Evolutionary conservation across 2,113 vertebrate genomes (phyloP).

Genomic region (Pavo muticus): DNA sequence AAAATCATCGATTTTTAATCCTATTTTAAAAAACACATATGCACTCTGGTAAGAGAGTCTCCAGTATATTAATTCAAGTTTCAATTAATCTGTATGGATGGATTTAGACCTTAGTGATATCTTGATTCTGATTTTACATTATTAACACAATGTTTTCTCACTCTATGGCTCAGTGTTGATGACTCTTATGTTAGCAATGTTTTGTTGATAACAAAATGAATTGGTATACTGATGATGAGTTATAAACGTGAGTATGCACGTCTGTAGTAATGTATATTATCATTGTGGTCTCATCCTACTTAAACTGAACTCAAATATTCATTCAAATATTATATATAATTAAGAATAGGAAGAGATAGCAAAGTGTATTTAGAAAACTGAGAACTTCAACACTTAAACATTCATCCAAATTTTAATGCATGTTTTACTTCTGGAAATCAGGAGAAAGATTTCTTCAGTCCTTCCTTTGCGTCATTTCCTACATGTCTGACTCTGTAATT

Average conservation of each 20-base stretch:
- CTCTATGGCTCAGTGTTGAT: not conserved
- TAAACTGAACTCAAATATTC: not conserved
- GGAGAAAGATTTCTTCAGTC: not conserved
- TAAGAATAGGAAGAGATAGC: not conserved
- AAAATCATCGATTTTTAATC: not conserved
- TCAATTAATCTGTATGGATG: not conserved
- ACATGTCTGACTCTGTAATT: fast-evolving
- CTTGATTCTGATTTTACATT: not conserved
- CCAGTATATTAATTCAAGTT: not conserved
- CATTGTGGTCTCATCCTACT: fast-evolving
- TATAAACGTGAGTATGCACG: not conserved
- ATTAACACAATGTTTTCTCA: not conserved
- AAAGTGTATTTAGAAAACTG: not conserved
- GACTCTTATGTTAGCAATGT: not conserved
- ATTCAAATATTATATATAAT: not conserved
- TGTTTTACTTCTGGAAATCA: not conserved
- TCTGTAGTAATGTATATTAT: not conserved
- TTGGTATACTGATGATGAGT: not conserved
- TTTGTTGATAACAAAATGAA: not conserved
- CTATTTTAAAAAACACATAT: not conserved
- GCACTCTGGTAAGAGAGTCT: not conserved
- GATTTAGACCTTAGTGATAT: not conserved
- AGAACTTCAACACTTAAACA: not conserved
- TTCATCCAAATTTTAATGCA: not conserved
- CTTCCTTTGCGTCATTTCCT: not conserved